phyloP scores from a whole-genome alignment of 2,113 vertebrate species.

The Pholis gunnellus region DNA sequence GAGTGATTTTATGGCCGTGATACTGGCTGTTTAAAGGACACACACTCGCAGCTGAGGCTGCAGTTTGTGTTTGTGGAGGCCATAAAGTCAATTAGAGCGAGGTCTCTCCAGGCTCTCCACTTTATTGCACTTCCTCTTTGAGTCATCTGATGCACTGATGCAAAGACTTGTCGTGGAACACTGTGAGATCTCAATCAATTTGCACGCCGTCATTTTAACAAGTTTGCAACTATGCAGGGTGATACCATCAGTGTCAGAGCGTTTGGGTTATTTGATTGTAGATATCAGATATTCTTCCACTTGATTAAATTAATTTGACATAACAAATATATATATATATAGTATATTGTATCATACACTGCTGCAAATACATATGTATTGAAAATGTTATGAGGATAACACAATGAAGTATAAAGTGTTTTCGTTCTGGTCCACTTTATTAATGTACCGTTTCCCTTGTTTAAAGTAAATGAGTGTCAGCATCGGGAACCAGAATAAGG shows the following conservation, averaged over 20 bases:
- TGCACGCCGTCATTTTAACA: background rate
- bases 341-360: too few relatives aligned
- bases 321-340: too few relatives aligned
- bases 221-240: background rate
- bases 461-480: background rate
- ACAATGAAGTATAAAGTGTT: too few relatives aligned
- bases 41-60: slow-evolving; percentile 45
- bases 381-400: too few relatives aligned
- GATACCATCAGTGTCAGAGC: background rate
- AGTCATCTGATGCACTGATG: background rate
- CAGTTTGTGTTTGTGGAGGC: slow-evolving; percentile 58
- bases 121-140: slow-evolving; percentile 35
- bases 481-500: too few relatives aligned
- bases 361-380: too few relatives aligned
- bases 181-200: background rate
- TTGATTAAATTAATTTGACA: background rate
- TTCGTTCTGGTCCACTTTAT: background rate
- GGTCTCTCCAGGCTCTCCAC: slow-evolving; percentile 12
- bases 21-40: slow-evolving; percentile 50
- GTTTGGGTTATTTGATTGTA: background rate
- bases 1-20: slow-evolving; percentile 40
- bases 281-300: background rate
- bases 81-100: slow-evolving; percentile 60
- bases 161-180: background rate
- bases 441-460: background rate